These are phyloP conservation scores for Polydrusus cervinus DNA, from an alignment of 2,888 invertebrate genomes.

Conservation along the genomic window DNA sequence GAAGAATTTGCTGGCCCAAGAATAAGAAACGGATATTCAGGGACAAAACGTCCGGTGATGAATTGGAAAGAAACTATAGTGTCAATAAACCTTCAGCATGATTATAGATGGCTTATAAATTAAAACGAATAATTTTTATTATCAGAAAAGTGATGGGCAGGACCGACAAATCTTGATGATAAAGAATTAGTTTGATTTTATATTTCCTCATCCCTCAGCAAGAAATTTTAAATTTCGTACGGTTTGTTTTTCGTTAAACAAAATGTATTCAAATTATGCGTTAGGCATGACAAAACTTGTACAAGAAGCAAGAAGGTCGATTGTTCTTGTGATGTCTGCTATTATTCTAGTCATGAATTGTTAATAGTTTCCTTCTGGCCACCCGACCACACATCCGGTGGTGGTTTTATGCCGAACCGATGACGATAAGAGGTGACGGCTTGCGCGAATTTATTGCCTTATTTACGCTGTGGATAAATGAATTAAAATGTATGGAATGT, in stretches of 20 bases:
- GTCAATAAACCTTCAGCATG: too few species aligned
- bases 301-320: conserved; percentile 41
- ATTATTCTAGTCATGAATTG: conserved; percentile 48
- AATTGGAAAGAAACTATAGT: too few species aligned
- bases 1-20: too few species aligned
- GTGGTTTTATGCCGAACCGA: conserved; percentile 43
- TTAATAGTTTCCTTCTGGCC: conserved; percentile 55
- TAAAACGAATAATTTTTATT: too few species aligned
- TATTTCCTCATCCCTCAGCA: too few species aligned
- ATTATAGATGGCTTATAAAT: too few species aligned
- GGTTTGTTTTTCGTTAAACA: neutral
- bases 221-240: neutral
- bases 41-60: too few species aligned
- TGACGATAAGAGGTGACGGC: conserved; percentile 47
- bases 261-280: conserved; percentile 6
- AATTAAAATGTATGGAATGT: conserved; percentile 42
- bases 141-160: too few species aligned
- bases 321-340: conserved; percentile 27
- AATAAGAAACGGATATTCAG: too few species aligned
- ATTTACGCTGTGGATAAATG: conserved; percentile 27
- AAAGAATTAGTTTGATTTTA: too few species aligned
- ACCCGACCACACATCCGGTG: conserved; percentile 62
- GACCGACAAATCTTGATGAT: too few species aligned
- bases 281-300: conserved; percentile 13
- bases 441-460: conserved; percentile 48